phyloP scores from a whole-genome alignment of 2,113 vertebrate genomes.

The Philantomba maxwellii region DNA sequence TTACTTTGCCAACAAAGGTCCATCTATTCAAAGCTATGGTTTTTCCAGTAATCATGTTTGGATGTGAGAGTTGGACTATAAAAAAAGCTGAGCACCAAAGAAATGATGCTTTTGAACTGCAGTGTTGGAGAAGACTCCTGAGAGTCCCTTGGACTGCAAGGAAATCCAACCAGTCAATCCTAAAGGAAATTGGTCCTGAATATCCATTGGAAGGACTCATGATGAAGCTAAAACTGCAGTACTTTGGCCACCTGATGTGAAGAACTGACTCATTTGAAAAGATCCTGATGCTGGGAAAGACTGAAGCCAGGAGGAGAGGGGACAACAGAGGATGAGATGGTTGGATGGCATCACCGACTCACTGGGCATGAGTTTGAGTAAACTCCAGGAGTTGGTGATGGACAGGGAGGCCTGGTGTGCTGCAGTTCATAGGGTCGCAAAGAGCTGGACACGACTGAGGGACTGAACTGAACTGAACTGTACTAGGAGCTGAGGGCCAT shows the following conservation, averaged over 20 bases:
- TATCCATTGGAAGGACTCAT: neutral
- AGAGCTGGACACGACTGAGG: fast-evolving
- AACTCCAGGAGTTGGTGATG: neutral
- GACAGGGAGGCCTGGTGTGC: neutral
- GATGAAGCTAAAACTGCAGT: neutral
- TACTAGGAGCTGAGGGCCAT: neutral
- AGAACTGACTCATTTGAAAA: neutral
- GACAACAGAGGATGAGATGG: neutral
- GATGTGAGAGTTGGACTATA: neutral
- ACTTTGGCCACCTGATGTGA: neutral
- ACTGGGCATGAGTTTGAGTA: neutral
- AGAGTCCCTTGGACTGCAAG: neutral
- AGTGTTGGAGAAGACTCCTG: neutral
- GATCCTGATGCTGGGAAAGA: neutral
- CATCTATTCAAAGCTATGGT: neutral
- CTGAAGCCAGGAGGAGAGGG: neutral
- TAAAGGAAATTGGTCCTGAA: neutral
- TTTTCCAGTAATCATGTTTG: neutral
- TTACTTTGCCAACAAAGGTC: neutral
- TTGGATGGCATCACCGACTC: neutral
- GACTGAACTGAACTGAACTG: neutral
- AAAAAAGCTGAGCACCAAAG: neutral
- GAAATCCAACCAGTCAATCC: neutral
- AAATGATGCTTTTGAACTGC: neutral
- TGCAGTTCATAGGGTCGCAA: neutral